Evolutionary conservation across 2,797 vertebrate genomes (phyloP).

Genomic region (Monodelphis domestica): DNA sequence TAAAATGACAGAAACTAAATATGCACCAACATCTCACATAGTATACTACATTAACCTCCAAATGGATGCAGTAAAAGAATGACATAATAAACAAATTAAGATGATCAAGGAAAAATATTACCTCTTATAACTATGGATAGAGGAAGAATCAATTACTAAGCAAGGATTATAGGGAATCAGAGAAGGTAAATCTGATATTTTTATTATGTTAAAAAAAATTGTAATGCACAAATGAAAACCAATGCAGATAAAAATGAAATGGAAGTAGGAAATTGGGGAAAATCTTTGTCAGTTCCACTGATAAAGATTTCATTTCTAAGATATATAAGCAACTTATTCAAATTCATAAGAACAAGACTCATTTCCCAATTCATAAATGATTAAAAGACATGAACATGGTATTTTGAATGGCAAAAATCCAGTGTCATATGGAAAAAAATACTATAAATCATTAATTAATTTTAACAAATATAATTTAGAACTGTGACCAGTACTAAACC

Average conservation of each 20-base stretch:
- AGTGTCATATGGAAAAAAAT: neutral
- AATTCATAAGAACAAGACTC: neutral
- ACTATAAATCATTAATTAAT: neutral
- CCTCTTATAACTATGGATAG: neutral
- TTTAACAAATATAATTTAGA: neutral
- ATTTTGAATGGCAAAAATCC: neutral
- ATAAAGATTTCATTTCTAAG: neutral
- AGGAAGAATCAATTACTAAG: neutral
- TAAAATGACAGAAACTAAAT: neutral
- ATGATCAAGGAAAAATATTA: neutral
- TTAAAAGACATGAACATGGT: neutral
- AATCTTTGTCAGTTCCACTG: neutral
- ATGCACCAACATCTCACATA: neutral
- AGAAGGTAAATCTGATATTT: neutral
- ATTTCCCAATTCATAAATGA: neutral
- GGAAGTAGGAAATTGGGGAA: neutral
- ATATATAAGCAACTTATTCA: neutral
- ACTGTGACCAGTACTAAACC: no score
- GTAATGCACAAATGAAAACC: neutral
- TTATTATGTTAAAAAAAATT: neutral
- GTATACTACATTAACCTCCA: neutral
- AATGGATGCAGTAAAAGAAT: neutral
- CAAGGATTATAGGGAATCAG: neutral
- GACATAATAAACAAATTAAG: neutral
- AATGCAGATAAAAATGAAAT: neutral